These are phyloP conservation scores for Apantesis nais DNA, from an alignment of 2,888 invertebrate genomes.

Conservation along the genomic window DNA sequence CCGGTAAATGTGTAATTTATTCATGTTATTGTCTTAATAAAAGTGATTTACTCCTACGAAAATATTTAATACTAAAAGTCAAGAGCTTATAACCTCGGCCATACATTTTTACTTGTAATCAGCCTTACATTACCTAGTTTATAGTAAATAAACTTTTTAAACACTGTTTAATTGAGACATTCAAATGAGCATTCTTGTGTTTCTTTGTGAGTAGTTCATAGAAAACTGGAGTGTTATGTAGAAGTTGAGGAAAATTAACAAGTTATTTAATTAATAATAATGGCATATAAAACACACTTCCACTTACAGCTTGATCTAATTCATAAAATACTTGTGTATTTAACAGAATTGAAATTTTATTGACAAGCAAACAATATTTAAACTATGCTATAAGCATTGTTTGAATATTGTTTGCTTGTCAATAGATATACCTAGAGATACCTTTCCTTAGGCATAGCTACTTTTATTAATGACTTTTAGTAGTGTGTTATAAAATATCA, in stretches of 20 bases:
- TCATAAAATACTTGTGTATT: not conserved
- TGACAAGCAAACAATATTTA: not conserved
- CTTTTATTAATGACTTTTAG: too few species aligned
- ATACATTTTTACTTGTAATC: not conserved
- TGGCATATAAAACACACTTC: not conserved
- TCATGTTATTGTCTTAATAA: not conserved
- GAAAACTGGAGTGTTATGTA: not conserved
- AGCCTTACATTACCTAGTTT: not conserved
- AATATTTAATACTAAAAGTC: not conserved
- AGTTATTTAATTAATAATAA: not conserved
- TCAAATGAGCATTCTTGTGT: not conserved
- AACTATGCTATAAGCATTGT: too few species aligned
- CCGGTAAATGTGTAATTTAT: slow-evolving; percentile 5
- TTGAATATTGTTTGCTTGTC: not conserved
- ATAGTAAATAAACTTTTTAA: too few species aligned
- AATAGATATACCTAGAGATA: too few species aligned
- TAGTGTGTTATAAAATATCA: too few species aligned
- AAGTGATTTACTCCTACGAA: not conserved
- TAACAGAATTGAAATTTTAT: not conserved
- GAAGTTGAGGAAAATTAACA: not conserved
- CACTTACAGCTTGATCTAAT: not conserved
- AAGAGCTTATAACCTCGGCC: not conserved
- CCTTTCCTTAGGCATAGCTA: too few species aligned
- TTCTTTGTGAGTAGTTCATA: not conserved
- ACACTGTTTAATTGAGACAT: not conserved